Conservation (phyloP, 2,113 vertebrate genomes). For the Gila orcuttii region DNA sequence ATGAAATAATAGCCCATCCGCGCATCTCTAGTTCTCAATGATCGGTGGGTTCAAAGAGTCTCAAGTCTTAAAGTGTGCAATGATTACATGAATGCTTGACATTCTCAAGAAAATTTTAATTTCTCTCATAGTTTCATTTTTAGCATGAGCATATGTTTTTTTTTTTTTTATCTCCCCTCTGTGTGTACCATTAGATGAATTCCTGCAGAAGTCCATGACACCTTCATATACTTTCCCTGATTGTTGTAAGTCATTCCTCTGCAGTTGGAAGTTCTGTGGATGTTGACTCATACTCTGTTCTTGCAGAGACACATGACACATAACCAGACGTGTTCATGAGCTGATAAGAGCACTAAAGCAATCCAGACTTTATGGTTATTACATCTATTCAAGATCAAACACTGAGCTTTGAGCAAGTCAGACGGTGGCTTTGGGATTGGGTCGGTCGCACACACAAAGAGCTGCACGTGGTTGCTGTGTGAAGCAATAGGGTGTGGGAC, state of each 20-base stretch:
- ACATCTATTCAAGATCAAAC: conserved; percentile 24
- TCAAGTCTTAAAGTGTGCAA: too few species aligned
- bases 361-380: conserved; percentile 36
- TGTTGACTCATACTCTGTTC: background rate
- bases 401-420: conserved; percentile 16
- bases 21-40: too few species aligned
- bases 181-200: too few species aligned
- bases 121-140: too few species aligned
- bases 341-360: conserved; percentile 35
- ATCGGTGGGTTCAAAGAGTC: too few species aligned
- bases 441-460: background rate
- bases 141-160: too few species aligned
- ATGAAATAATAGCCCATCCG: too few species aligned
- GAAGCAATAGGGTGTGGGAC: background rate
- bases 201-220: background rate
- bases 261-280: background rate
- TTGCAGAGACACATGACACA: conserved; percentile 16
- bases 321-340: conserved; percentile 17
- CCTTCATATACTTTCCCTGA: background rate
- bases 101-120: too few species aligned
- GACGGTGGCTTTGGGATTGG: background rate
- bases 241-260: background rate
- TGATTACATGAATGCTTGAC: too few species aligned
- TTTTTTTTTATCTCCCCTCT: too few species aligned
- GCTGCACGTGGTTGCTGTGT: background rate